Evolutionary conservation across 2,888 invertebrate genomes (phyloP).

Genomic region (Melipona beecheii): DNA sequence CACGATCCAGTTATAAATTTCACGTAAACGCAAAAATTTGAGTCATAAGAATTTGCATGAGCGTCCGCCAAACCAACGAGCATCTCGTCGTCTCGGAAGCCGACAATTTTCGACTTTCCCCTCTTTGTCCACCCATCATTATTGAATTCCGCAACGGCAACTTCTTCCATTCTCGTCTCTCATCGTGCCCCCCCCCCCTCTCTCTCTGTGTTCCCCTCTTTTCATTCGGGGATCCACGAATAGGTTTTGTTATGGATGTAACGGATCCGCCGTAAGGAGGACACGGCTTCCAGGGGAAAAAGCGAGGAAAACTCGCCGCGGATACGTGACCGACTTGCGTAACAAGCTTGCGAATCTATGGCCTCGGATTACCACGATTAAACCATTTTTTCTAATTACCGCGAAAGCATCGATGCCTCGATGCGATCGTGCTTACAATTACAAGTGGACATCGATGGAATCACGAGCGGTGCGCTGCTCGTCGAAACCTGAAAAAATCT

Average conservation of each 20-base stretch:
- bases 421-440: no score
- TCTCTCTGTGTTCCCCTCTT: background rate
- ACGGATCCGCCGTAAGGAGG: background rate
- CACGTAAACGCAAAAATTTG: no score
- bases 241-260: slow-evolving; percentile 2
- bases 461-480: no score
- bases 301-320: background rate
- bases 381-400: background rate
- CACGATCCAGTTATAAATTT: no score
- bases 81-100: slow-evolving; percentile 9
- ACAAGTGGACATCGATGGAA: no score
- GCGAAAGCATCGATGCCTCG: background rate
- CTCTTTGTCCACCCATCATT: background rate
- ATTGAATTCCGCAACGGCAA: slow-evolving; percentile 21
- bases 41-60: no score
- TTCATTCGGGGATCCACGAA: background rate
- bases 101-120: slow-evolving; percentile 30
- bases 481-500: no score
- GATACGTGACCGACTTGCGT: background rate
- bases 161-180: background rate
- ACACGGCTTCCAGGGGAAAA: background rate
- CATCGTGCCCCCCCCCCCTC: background rate
- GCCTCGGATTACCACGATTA: background rate
- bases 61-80: background rate
- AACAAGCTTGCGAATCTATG: background rate